Evolutionary conservation across 2,113 vertebrate genomes (phyloP).

Genomic region (Myiozetetes cayanensis): DNA sequence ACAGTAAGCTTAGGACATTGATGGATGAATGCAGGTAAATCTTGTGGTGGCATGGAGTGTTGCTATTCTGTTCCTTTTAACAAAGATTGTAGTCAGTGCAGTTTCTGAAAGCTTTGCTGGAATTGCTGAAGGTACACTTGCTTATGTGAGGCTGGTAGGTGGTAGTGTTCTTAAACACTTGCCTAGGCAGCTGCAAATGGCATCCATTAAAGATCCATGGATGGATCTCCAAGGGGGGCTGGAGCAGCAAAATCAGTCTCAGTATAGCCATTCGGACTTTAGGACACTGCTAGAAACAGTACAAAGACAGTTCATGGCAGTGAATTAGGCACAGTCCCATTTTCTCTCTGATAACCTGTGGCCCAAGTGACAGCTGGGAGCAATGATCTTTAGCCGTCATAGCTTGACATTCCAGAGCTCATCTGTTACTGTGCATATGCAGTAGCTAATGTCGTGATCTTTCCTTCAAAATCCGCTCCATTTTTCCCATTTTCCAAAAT

Average conservation of each 20-base stretch:
- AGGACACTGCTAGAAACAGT: neutral
- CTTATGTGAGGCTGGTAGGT: neutral
- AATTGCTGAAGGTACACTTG: neutral
- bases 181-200: neutral
- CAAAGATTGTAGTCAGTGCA: neutral
- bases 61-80: neutral
- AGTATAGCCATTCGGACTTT: neutral
- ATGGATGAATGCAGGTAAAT: slow-evolving; percentile 55
- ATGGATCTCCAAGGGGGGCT: neutral
- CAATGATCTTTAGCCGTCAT: neutral
- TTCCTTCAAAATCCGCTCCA: neutral
- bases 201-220: neutral
- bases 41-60: neutral
- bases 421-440: neutral
- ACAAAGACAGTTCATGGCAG: neutral
- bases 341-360: neutral
- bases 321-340: neutral
- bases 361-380: slow-evolving; percentile 2
- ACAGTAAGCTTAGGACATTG: slow-evolving; percentile 4
- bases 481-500: neutral
- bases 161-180: neutral
- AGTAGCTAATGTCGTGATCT: neutral
- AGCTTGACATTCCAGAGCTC: neutral
- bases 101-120: neutral
- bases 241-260: neutral